Conservation (phyloP, 2,113 vertebrate species). For the Saimiri boliviensis region DNA sequence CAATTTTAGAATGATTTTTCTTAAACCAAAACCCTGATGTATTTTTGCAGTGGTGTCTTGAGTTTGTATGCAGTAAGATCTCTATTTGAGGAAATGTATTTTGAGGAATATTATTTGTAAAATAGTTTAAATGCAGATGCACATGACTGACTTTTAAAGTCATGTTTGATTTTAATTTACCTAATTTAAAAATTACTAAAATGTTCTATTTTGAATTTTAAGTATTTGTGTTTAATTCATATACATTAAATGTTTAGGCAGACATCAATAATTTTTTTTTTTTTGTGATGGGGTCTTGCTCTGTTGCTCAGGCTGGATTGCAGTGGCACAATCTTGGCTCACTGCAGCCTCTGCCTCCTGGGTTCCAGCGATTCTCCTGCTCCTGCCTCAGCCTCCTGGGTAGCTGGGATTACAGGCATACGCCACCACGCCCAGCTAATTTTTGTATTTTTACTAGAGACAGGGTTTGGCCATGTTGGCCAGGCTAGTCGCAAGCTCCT, state of each 20-base stretch:
- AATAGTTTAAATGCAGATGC: slow-evolving; percentile 12
- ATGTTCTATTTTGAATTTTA: neutral
- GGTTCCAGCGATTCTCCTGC: no score
- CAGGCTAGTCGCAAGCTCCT: no score
- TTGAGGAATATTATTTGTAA: neutral
- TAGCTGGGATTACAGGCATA: no score
- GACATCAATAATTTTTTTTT: neutral
- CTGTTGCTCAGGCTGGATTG: no score
- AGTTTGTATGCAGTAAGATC: neutral
- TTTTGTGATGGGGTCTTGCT: no score
- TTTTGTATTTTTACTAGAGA: no score
- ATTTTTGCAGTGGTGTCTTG: slow-evolving; percentile 6
- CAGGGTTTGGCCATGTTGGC: no score
- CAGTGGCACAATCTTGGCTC: no score
- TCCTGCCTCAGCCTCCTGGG: no score
- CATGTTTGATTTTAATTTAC: neutral
- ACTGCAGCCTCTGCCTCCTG: no score
- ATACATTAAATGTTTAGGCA: neutral
- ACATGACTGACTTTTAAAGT: neutral
- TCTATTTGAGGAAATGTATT: slow-evolving; percentile 16
- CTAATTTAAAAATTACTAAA: slow-evolving; percentile 13
- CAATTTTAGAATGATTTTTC: slow-evolving; percentile 2
- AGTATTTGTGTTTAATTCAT: neutral
- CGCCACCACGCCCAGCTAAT: no score
- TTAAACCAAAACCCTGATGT: slow-evolving; percentile 5